phyloP scores from a whole-genome alignment of 2,113 vertebrate species.

The Indicator indicator region DNA sequence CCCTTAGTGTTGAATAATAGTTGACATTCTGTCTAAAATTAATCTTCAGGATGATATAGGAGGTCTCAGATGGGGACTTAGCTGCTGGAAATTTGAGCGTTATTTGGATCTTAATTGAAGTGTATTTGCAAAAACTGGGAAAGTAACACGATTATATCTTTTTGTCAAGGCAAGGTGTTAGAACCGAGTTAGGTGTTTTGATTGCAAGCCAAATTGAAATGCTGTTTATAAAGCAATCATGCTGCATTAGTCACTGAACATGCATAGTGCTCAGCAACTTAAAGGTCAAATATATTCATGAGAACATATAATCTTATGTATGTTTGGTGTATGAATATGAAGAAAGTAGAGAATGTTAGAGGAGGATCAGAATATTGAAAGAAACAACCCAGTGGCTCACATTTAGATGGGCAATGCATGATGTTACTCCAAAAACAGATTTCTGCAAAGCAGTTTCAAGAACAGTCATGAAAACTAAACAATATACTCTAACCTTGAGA shows the following conservation, averaged over 20 bases:
- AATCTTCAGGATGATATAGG: slow-evolving; percentile 6
- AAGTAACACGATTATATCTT: background rate
- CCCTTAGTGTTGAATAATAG: slow-evolving; percentile 23
- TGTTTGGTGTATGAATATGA: background rate
- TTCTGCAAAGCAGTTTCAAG: slow-evolving; percentile 11
- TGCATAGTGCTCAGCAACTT: background rate
- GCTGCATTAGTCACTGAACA: slow-evolving; percentile 1
- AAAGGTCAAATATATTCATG: slow-evolving; percentile 41
- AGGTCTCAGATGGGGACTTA: background rate
- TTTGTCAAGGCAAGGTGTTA: background rate
- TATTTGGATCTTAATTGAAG: slow-evolving; percentile 31
- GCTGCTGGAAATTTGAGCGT: slow-evolving; percentile 29
- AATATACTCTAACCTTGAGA: slow-evolving; percentile 1
- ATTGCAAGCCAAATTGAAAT: background rate
- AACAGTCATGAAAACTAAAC: background rate
- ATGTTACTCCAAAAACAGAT: background rate
- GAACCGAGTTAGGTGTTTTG: slow-evolving; percentile 5
- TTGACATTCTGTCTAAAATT: slow-evolving; percentile 34
- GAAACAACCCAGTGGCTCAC: background rate
- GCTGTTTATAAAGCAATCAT: background rate
- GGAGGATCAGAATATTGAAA: background rate
- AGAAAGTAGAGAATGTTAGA: background rate
- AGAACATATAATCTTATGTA: slow-evolving; percentile 4
- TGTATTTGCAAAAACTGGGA: background rate
- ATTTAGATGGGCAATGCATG: background rate